phyloP scores from a whole-genome alignment of 2,113 vertebrate genomes.

The Ursus arctos region DNA sequence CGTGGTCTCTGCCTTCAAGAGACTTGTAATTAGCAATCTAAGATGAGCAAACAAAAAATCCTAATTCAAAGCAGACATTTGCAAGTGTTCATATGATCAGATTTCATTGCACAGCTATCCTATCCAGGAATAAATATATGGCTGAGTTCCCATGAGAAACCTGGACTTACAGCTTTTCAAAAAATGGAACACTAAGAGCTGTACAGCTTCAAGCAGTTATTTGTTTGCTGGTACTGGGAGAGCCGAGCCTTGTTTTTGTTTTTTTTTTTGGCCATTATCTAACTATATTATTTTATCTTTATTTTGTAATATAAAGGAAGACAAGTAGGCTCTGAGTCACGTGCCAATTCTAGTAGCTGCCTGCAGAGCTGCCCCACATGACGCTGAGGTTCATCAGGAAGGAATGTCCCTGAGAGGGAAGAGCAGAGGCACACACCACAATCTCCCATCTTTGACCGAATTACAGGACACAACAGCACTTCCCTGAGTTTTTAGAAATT shows the following conservation, averaged over 20 bases:
- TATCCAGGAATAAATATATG: not conserved
- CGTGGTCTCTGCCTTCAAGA: not conserved
- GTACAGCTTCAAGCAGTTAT: not conserved
- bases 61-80: not conserved
- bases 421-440: fast-evolving
- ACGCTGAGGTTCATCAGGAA: not conserved
- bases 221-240: not conserved
- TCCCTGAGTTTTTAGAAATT: not conserved
- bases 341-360: not conserved
- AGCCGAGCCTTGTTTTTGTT: not conserved
- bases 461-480: not conserved
- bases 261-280: not conserved
- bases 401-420: too few species aligned
- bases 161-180: not conserved
- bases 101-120: not conserved
- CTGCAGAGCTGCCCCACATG: not conserved
- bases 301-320: not conserved
- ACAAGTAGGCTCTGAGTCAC: not conserved
- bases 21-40: not conserved
- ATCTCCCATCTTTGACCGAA: not conserved
- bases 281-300: not conserved
- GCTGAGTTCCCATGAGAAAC: not conserved
- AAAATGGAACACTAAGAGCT: not conserved
- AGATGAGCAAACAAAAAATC: not conserved
- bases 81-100: not conserved